Percentiles rank a stretch among this genome's conserved stretches.
Evolutionary conservation across 2,888 invertebrate genomes (phyloP).

Genomic region (Habroteleia sp.): DNA sequence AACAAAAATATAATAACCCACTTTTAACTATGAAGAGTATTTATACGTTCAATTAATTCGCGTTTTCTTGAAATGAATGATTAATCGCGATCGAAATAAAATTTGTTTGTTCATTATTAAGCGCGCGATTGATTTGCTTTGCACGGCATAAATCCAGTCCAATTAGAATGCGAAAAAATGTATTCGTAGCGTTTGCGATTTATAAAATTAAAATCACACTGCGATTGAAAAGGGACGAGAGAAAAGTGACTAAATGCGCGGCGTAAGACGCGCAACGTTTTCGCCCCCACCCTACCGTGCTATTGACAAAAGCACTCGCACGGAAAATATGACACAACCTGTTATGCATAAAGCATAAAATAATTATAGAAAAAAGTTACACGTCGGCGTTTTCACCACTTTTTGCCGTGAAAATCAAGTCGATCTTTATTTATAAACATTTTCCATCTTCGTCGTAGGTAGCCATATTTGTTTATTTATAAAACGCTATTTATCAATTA

Average conservation of each 20-base stretch:
- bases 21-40: conserved; percentile 6
- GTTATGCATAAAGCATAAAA: conserved; percentile 40
- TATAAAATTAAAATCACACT: no score
- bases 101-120: background rate
- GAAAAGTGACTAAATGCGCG: background rate
- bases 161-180: no score
- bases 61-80: background rate
- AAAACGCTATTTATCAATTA: conserved; percentile 7
- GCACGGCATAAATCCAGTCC: no score
- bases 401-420: conserved; percentile 24
- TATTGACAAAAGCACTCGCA: conserved; percentile 43
- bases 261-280: conserved; percentile 13
- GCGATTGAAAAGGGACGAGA: background rate
- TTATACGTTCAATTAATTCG: conserved; percentile 11
- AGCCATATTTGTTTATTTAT: conserved; percentile 9
- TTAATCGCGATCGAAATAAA: background rate
- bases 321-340: conserved; percentile 39
- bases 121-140: background rate
- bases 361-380: conserved; percentile 34
- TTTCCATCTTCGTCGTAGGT: conserved; percentile 4
- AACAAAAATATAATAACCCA: conserved; percentile 15
- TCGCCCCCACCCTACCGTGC: background rate
- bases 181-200: no score
- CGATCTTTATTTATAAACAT: conserved; percentile 17
- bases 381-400: conserved; percentile 8